Evolutionary conservation across 2,888 invertebrate species (phyloP).

Genomic region (Antheraea assamensis): DNA sequence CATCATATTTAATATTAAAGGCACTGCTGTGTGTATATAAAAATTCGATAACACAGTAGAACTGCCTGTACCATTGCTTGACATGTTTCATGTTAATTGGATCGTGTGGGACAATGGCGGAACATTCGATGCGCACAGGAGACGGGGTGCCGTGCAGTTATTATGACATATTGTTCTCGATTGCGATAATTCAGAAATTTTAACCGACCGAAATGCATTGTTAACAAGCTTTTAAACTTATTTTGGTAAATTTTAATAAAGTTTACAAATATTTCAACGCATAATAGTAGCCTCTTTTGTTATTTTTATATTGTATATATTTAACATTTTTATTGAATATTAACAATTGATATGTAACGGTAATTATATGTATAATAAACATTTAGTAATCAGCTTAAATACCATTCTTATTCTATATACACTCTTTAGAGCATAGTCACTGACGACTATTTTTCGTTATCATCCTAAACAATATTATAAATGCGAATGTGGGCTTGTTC

Average conservation of each 20-base stretch:
- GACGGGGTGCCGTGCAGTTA: slow-evolving; percentile 54
- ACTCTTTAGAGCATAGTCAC: too few species aligned
- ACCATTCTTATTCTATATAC: too few species aligned
- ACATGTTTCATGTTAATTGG: slow-evolving; percentile 77
- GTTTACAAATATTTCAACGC: neutral
- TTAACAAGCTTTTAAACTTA: slow-evolving; percentile 18
- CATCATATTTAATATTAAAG: neutral
- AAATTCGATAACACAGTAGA: slow-evolving; percentile 61
- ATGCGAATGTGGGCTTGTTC: too few species aligned
- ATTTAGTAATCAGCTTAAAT: too few species aligned
- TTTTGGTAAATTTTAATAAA: slow-evolving; percentile 1
- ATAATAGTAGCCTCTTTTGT: neutral
- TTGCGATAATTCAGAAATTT: slow-evolving; percentile 59
- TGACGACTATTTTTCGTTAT: too few species aligned
- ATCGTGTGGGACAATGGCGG: slow-evolving; percentile 66
- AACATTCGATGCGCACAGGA: slow-evolving; percentile 53
- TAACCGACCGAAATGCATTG: slow-evolving; percentile 40
- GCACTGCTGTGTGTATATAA: slow-evolving; percentile 43
- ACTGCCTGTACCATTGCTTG: slow-evolving; percentile 67
- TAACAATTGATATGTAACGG: too few species aligned
- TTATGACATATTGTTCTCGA: slow-evolving; percentile 74
- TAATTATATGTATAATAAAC: too few species aligned
- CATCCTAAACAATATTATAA: too few species aligned
- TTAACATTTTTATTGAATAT: too few species aligned
- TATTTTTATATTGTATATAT: neutral